These are phyloP conservation scores for Cyprinodon variegatus DNA, from an alignment of 2,113 vertebrate genomes.

Conservation along the genomic window DNA sequence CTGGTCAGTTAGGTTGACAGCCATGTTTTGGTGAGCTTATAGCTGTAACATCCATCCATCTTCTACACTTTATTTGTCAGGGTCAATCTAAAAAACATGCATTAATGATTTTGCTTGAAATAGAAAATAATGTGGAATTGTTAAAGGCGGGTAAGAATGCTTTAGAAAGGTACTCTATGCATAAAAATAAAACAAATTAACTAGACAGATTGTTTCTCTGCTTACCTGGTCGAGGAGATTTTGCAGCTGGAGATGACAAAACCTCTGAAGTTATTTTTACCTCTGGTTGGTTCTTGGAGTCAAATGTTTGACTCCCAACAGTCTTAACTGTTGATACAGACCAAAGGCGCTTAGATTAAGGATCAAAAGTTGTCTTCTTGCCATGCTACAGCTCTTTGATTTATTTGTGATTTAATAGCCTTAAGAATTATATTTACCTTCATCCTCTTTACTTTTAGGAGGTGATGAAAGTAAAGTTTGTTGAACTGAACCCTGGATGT, in stretches of 20 bases:
- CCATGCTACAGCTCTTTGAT: too few species aligned
- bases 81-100: too few species aligned
- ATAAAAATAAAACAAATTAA: neutral
- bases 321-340: slow-evolving; percentile 45
- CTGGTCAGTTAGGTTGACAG: too few species aligned
- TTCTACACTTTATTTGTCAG: too few species aligned
- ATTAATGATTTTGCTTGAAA: neutral
- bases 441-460: neutral
- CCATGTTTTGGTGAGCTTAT: too few species aligned
- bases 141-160: neutral
- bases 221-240: slow-evolving; percentile 55
- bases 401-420: neutral
- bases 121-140: neutral
- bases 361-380: neutral
- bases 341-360: neutral
- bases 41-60: too few species aligned
- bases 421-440: slow-evolving; percentile 27
- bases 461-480: neutral
- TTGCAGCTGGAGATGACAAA: slow-evolving; percentile 13
- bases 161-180: neutral
- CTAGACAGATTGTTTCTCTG: neutral
- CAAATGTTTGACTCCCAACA: slow-evolving; percentile 17
- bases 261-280: neutral
- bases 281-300: slow-evolving; percentile 39
- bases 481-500: slow-evolving; percentile 14